A percentile compares a stretch with the other conserved stretches of the same genome.
Conservation (phyloP, 1,140 invertebrate genomes). For the Sarcophaga bullata region DNA sequence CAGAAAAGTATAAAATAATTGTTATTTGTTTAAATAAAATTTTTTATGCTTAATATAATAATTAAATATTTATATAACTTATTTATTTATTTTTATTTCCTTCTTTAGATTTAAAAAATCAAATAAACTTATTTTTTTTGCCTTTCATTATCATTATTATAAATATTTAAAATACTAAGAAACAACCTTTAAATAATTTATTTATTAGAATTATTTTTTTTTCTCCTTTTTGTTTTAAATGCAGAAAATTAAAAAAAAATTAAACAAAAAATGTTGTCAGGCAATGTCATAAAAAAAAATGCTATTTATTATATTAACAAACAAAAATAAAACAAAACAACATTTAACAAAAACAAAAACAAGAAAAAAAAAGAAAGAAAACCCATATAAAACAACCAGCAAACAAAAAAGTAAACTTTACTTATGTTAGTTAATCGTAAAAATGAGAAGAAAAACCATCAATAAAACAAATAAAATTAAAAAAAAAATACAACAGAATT, state of each 20-base stretch:
- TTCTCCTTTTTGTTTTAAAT: not conserved
- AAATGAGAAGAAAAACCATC: slow-evolving; percentile 42
- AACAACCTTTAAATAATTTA: not conserved
- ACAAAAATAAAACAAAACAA: slow-evolving; percentile 10
- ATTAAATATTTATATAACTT: not conserved
- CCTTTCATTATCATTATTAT: not conserved
- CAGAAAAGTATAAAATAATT: not conserved
- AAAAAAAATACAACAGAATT: slow-evolving; percentile 32
- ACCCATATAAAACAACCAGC: slow-evolving; percentile 30
- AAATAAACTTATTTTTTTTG: not conserved
- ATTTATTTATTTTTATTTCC: not conserved
- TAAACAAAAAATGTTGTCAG: slow-evolving; percentile 22
- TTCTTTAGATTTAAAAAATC: not conserved
- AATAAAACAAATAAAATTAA: slow-evolving; percentile 40
- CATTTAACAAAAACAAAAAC: slow-evolving; percentile 22
- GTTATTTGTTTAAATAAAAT: not conserved
- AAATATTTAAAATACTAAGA: not conserved
- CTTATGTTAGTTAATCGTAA: slow-evolving; percentile 40
- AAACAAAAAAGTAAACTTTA: slow-evolving; percentile 35
- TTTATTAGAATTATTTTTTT: not conserved
- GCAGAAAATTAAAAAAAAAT: slow-evolving; percentile 3
- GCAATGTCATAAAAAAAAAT: slow-evolving; percentile 34
- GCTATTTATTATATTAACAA: slow-evolving; percentile 38
- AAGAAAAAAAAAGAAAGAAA: slow-evolving; percentile 38
- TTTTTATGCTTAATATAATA: not conserved